Percentiles rank a stretch among this genome's conserved stretches.
Evolutionary conservation across 1,140 invertebrate species (phyloP).

Genomic region (Ceratina calcarata): DNA sequence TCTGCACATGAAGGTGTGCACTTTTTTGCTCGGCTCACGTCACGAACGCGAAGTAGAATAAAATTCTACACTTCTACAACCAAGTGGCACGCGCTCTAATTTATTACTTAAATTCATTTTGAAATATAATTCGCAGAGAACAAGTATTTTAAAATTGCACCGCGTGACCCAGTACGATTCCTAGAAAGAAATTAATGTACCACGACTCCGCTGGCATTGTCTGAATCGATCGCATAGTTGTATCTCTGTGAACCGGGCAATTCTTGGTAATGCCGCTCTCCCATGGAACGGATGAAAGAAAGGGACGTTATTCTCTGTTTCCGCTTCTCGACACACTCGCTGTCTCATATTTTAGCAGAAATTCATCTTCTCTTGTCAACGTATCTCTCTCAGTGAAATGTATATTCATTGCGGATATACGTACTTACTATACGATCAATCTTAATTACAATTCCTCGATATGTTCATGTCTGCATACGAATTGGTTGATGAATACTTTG

Average conservation of each 20-base stretch:
- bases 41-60: neutral
- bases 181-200: conserved; percentile 69
- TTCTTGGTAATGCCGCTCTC: conserved; percentile 41
- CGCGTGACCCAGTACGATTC: conserved; percentile 58
- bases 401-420: too few relatives aligned
- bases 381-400: neutral
- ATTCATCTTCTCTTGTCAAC: neutral
- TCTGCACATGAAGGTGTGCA: neutral
- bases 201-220: conserved; percentile 60
- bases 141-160: neutral
- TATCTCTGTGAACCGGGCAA: conserved; percentile 53
- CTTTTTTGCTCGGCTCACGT: neutral
- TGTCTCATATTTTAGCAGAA: too few relatives aligned
- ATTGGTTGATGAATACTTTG: too few relatives aligned
- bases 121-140: neutral
- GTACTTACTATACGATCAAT: too few relatives aligned
- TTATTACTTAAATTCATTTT: neutral
- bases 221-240: conserved; percentile 58
- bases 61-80: neutral
- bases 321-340: neutral
- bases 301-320: conserved; percentile 46
- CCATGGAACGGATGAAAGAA: conserved; percentile 1
- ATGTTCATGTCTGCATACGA: too few relatives aligned
- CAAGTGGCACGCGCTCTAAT: too few relatives aligned
- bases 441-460: too few relatives aligned